Percentiles rank a stretch among this genome's conserved stretches.
Evolutionary conservation across 2,113 vertebrate genomes (phyloP).

Genomic region (Mormoops blainvillei): DNA sequence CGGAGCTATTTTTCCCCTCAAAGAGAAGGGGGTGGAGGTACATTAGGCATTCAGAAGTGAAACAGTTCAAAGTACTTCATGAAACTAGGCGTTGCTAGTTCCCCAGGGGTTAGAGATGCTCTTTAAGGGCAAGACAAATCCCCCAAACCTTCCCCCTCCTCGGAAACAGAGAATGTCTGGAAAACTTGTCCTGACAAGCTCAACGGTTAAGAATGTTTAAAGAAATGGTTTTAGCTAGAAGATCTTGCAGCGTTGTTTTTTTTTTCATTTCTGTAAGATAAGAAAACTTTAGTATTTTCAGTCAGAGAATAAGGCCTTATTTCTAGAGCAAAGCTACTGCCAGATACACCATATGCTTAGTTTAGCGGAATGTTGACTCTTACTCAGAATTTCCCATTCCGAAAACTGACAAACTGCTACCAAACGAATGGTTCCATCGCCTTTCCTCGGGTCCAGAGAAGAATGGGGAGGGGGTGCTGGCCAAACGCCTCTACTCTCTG

Average conservation of each 20-base stretch:
- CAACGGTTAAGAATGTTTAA: slow-evolving; percentile 12
- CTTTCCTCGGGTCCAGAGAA: neutral
- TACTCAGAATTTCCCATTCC: slow-evolving; percentile 64
- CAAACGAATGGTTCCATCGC: neutral
- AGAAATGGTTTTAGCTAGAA: slow-evolving; percentile 22
- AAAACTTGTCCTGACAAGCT: slow-evolving; percentile 40
- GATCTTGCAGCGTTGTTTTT: neutral
- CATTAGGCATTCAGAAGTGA: neutral
- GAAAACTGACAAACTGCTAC: slow-evolving; percentile 29
- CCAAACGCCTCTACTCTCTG: neutral
- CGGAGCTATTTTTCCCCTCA: slow-evolving; percentile 21
- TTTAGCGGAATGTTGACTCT: slow-evolving; percentile 56
- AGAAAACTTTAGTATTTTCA: slow-evolving; percentile 56
- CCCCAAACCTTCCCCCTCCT: neutral
- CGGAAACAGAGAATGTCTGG: neutral
- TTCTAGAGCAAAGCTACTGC: slow-evolving; percentile 54
- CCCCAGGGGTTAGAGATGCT: neutral
- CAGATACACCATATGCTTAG: slow-evolving; percentile 64
- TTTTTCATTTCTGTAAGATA: neutral
- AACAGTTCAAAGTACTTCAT: slow-evolving; percentile 1
- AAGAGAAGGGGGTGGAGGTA: neutral
- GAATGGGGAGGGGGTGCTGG: too few species aligned
- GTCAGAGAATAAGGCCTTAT: slow-evolving; percentile 38
- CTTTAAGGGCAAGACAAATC: neutral
- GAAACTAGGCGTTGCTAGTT: slow-evolving; percentile 16